A percentile compares a stretch with the other conserved stretches of the same genome.
Conservation (phyloP, 1,140 invertebrate genomes). For the Colletes gigas region DNA sequence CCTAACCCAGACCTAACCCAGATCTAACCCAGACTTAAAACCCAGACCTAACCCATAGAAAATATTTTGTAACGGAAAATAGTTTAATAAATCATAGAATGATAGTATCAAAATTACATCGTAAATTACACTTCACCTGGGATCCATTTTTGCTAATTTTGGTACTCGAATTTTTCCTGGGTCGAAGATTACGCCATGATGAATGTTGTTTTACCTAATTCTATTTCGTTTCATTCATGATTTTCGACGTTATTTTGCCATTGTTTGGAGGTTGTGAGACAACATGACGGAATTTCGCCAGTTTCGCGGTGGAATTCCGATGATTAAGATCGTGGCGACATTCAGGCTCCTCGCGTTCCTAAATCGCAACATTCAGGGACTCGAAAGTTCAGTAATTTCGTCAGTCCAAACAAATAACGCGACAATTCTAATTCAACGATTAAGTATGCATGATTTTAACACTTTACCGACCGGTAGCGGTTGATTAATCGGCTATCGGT, state of each 20-base stretch:
- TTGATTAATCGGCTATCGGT: no score
- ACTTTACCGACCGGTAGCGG: no score
- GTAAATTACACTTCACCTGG: no score
- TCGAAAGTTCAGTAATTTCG: constrained; percentile 19
- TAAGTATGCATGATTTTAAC: not conserved
- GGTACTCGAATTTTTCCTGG: no score
- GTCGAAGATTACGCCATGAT: not conserved
- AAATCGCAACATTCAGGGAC: not conserved
- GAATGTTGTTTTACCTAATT: not conserved
- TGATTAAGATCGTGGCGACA: not conserved
- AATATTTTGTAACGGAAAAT: no score
- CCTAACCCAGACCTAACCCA: no score
- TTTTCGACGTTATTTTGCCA: not conserved
- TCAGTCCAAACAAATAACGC: constrained; percentile 1
- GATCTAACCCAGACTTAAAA: no score
- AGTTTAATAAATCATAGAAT: no score
- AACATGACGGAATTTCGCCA: not conserved
- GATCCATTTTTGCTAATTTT: no score
- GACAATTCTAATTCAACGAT: not conserved
- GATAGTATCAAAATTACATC: no score
- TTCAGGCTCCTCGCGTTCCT: not conserved
- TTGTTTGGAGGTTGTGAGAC: not conserved
- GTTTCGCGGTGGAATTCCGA: not conserved
- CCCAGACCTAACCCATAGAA: no score
- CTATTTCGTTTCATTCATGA: no score